phyloP scores from a whole-genome alignment of 2,888 invertebrate genomes.

The Drosophila engyochracea region DNA sequence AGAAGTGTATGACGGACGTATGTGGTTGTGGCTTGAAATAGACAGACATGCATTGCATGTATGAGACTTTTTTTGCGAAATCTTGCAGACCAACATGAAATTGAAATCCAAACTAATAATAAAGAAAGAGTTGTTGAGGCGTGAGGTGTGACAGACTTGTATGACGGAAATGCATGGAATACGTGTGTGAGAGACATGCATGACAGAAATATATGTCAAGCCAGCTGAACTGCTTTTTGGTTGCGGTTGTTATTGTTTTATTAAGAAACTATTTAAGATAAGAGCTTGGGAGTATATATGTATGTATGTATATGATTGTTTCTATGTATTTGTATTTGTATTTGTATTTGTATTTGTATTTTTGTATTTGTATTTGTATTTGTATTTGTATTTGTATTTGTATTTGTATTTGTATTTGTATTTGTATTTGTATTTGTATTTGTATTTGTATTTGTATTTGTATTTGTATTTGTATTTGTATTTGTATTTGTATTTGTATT shows the following conservation, averaged over 20 bases:
- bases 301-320: constrained; percentile 13
- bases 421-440: constrained; percentile 29
- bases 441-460: constrained; percentile 26
- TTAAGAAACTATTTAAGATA: constrained; percentile 15
- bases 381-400: constrained; percentile 28
- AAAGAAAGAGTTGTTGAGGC: not conserved
- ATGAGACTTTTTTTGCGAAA: not conserved
- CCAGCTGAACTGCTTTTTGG: not conserved
- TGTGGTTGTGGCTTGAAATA: not conserved
- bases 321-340: constrained; percentile 27
- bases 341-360: constrained; percentile 20
- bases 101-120: not conserved
- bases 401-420: constrained; percentile 28
- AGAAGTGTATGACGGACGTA: not conserved
- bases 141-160: not conserved
- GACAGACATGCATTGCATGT: not conserved
- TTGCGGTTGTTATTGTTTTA: constrained; percentile 5
- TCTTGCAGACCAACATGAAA: not conserved
- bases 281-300: constrained; percentile 1
- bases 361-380: constrained; percentile 25
- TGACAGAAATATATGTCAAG: not conserved
- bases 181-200: not conserved
- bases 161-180: not conserved
- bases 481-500: constrained; percentile 26
- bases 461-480: constrained; percentile 28